phyloP scores from a whole-genome alignment of 53 echinoderm and acorn worm species.

The Astropecten irregularis region DNA sequence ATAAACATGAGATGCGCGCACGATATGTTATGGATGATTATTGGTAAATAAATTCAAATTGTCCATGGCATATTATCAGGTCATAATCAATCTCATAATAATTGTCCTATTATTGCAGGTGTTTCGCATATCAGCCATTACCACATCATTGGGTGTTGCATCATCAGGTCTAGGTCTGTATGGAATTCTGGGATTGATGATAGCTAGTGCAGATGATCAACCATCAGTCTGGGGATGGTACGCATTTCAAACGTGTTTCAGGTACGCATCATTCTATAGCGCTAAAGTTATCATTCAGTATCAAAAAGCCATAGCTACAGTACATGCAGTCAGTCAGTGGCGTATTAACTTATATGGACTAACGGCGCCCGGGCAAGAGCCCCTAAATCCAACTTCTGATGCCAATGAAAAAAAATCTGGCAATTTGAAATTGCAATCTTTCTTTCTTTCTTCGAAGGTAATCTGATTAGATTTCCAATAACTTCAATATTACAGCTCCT shows the following conservation, averaged over 20 bases:
- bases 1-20: too few species aligned
- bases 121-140: constrained; percentile 46
- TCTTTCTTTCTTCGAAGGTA: too few species aligned
- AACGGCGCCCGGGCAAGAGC: background rate
- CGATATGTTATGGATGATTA: too few species aligned
- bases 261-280: constrained; percentile 36
- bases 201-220: constrained; percentile 22
- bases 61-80: background rate
- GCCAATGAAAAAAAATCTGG: too few species aligned
- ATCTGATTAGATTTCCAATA: too few species aligned
- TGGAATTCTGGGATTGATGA: constrained; percentile 47
- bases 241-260: constrained; percentile 13
- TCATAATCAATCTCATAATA: background rate
- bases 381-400: background rate
- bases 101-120: constrained; percentile 2
- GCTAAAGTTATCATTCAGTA: too few species aligned
- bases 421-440: too few species aligned
- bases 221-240: constrained; percentile 39
- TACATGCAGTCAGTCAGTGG: too few species aligned
- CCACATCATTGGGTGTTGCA: constrained; percentile 19
- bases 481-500: too few species aligned
- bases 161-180: constrained; percentile 28
- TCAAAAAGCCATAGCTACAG: too few species aligned
- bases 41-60: background rate
- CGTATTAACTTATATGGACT: too few species aligned